These are phyloP conservation scores for Botia almorhae DNA, from an alignment of 2,797 vertebrate species.

Conservation along the genomic window DNA sequence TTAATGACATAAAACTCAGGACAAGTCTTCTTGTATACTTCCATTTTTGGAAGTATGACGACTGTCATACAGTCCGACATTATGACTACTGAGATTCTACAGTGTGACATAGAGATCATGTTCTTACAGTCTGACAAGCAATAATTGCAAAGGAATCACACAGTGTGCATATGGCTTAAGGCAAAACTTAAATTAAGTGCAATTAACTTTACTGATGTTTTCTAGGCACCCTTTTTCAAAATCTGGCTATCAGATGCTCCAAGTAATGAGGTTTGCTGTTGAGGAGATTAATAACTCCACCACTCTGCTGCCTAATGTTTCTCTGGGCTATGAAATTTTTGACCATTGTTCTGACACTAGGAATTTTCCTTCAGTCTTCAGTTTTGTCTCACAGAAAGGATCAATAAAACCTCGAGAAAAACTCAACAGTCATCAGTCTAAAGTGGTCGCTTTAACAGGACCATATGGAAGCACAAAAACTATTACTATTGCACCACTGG, in stretches of 20 bases:
- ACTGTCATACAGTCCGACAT: too few species aligned
- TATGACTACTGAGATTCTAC: too few species aligned
- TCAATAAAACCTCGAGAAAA: constrained; percentile 53
- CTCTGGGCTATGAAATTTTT: constrained; percentile 75
- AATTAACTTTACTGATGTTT: background rate
- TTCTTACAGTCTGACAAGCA: too few species aligned
- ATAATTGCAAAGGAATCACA: too few species aligned
- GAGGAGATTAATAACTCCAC: constrained; percentile 75
- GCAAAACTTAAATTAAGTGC: background rate
- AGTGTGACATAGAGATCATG: too few species aligned
- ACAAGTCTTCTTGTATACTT: too few species aligned
- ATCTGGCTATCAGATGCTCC: constrained; percentile 64
- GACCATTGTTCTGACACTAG: constrained; percentile 66
- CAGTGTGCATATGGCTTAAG: background rate
- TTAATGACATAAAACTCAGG: too few species aligned
- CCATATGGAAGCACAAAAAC: constrained; percentile 50
- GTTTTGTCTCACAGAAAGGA: constrained; percentile 66
- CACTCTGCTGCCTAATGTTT: constrained; percentile 66
- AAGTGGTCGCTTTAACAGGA: constrained; percentile 68
- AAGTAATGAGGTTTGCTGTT: constrained; percentile 74
- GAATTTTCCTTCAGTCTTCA: constrained; percentile 60
- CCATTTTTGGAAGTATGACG: too few species aligned
- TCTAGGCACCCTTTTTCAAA: background rate
- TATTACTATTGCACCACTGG: constrained; percentile 48
- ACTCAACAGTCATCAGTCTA: constrained; percentile 43